Percentiles rank a stretch among this genome's conserved stretches.
Evolutionary conservation across 2,797 vertebrate species (phyloP).

Genomic region (Thunnus albacares): DNA sequence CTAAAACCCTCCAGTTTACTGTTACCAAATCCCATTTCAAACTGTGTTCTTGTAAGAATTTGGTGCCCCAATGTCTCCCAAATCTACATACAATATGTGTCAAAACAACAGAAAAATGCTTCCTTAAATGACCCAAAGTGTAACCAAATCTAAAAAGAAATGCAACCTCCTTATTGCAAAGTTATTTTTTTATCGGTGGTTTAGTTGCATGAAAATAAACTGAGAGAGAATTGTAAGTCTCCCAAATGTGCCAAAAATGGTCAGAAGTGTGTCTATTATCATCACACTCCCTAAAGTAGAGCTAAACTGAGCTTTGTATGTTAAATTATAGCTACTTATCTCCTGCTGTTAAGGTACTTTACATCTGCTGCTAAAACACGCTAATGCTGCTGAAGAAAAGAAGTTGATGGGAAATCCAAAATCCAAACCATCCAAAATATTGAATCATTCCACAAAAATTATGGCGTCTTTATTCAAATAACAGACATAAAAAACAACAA

Average conservation of each 20-base stretch:
- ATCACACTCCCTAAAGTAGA: background rate
- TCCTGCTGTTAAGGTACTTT: background rate
- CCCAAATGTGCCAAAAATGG: too few relatives aligned
- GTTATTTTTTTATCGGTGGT: background rate
- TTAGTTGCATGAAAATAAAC: background rate
- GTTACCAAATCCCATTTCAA: background rate
- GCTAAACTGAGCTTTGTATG: background rate
- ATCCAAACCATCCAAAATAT: background rate
- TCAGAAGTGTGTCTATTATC: background rate
- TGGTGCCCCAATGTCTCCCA: too few relatives aligned
- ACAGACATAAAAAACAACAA: background rate
- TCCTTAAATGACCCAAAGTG: background rate
- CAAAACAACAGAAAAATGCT: too few relatives aligned
- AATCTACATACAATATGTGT: background rate
- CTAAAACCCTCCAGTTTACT: background rate
- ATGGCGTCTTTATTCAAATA: slow-evolving; percentile 11
- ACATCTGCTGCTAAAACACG: background rate
- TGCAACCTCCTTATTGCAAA: background rate
- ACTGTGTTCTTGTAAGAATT: background rate
- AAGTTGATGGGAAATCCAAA: background rate
- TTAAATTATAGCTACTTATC: background rate
- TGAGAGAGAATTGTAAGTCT: too few relatives aligned
- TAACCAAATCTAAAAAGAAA: background rate
- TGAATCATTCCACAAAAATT: background rate
- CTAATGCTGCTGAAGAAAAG: background rate